Evolutionary conservation across 2,797 vertebrate genomes (phyloP), one percentile per base, ranked within the genome.

Genomic region (Gambusia yucatana): DNA sequence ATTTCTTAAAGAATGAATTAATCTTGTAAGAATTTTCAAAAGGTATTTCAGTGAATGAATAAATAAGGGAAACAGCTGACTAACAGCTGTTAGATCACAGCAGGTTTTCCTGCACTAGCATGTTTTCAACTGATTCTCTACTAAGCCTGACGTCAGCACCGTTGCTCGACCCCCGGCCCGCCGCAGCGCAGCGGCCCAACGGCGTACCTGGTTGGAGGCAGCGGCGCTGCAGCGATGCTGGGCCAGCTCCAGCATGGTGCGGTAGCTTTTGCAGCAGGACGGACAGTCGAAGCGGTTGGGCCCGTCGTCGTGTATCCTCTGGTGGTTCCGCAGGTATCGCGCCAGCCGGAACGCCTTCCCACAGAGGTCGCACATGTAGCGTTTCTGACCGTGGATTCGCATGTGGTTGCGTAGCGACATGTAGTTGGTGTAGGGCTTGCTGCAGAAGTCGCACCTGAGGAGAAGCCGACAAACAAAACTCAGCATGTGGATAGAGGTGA

Each of bases 381-480:
- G 94, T 83, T 95, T 95, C 83, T 94, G 93, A 71, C 94, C 94
- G 7, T 95, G 94, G 76, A 95, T 95, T 81, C 94, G 88, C 94
- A 95, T 95, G 11, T 95, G 94, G 80, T 95, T 95, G 69, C 94
- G 93, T 77, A 95, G 82, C 3, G 93, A 94, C 94, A 95, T 95
- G 87, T 94, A 95, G 91, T 95, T 95, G 84, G 92, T 94, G 91
- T 95, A 94, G 80, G 94, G 94, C 80, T 95, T 95, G 83, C 92
- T 94, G 87, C 94, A 95, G 75, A 95, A 95, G 90, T 95, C 94
- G 0, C 94, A 95, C 81, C 94, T 95, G 83, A 20, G 39, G 59
- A 74, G 0, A 25, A 55, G 47, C 0, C 1, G 39, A 0, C 17
- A 14, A 46, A 43, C 41, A 28, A 30, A 61, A 46, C 28, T 14